phyloP scores from a whole-genome alignment of 2,797 vertebrate species.

The Clarias laeviceps region DNA sequence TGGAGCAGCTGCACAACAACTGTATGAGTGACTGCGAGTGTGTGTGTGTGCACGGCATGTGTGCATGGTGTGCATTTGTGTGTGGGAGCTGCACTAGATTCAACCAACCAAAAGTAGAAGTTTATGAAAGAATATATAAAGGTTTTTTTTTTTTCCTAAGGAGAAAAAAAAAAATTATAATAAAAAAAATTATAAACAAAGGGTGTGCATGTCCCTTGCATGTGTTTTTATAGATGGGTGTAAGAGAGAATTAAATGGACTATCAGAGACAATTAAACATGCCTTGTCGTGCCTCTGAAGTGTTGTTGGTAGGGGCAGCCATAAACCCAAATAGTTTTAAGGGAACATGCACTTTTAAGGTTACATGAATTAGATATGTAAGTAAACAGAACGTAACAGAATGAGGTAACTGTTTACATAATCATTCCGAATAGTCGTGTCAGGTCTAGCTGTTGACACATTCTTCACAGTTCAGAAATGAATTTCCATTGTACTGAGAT shows the following conservation, averaged over 20 bases:
- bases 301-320: neutral
- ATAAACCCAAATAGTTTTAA: neutral
- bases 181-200: neutral
- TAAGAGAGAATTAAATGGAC: neutral
- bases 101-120: constrained; percentile 16
- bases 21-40: constrained; percentile 35
- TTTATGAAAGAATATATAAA: constrained; percentile 39
- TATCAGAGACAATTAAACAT: constrained; percentile 20
- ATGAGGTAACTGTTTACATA: neutral
- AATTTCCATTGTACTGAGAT: constrained; percentile 28
- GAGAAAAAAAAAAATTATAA: neutral
- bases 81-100: constrained; percentile 36
- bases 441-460: neutral
- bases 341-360: neutral
- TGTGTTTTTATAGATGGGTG: neutral
- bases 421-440: neutral
- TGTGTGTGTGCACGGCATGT: constrained; percentile 30
- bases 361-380: neutral
- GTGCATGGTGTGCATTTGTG: neutral
- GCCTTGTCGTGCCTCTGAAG: neutral
- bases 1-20: constrained; percentile 58
- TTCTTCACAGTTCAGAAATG: neutral
- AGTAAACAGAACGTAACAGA: neutral
- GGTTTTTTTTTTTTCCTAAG: constrained; percentile 18
- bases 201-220: constrained; percentile 14